Evolutionary conservation across 2,888 invertebrate genomes (phyloP), one percentile per base, ranked within the genome.

Genomic region (Agrotis exclamationis): DNA sequence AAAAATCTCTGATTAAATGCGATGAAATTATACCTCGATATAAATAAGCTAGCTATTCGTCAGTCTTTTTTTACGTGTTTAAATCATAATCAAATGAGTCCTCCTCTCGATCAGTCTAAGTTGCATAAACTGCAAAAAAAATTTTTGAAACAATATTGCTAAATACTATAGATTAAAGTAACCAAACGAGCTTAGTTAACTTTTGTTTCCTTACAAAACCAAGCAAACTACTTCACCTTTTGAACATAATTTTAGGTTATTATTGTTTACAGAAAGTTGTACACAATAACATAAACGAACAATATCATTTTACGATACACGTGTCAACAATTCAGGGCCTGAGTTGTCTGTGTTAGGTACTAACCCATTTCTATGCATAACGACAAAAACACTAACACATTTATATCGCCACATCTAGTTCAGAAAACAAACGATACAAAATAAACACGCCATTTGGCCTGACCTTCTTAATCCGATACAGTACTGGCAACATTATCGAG

Each of bases 381-480:
- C 47, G 3, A 47, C 50, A 74, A 63, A 59, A 54, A 51, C 33
- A 65, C n/a, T 20, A 68, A 62, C 50, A 50, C 54, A 51, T 11
- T 57, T 50, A 24, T 28, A 45, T 22, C 47, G 0, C 20, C n/a
- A 22, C 47, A 63, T 58, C 65, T 69, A 76, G 44, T 51, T 50
- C 45, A 62, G 39, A 64, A 60, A 64, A 24, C 39, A 47, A 69
- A 47, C 47, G 28, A 64, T 28, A 73, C 39, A 45, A 56, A 77
- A 60, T 24, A 50, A 70, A 73, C 77, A 69, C 68, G 64, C 67
- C 60, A 78, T 44, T 20, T 78, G 28, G 57, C 39, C 50, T 50
- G 45, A 63, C 64, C 65, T 70, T 65, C 62, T 33, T 48, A 24
- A 64, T 48, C 51, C 45, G 39, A 51, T 62, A n/a, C n/a, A n/a